phyloP scores from a whole-genome alignment of 2,888 invertebrate genomes.

The Philereme transversata region DNA sequence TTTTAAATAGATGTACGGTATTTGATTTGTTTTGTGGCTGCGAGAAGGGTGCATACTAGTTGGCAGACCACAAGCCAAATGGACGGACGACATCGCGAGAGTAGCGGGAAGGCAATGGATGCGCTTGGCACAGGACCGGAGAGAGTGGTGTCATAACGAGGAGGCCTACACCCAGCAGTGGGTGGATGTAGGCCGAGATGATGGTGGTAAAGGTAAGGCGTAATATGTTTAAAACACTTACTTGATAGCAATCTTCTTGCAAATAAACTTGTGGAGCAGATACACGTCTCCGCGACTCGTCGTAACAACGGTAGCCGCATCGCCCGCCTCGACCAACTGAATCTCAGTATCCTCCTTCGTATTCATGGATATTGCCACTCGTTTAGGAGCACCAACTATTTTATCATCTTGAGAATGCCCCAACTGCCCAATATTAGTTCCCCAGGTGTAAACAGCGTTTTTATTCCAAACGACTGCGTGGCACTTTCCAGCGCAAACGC shows the following conservation, averaged over 20 bases:
- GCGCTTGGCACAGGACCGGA: too few relatives aligned
- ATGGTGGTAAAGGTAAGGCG: too few relatives aligned
- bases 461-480: constrained; percentile 89
- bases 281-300: constrained; percentile 88
- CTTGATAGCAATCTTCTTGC: constrained; percentile 87
- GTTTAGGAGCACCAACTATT: constrained; percentile 73
- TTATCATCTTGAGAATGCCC: constrained; percentile 85
- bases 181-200: too few relatives aligned
- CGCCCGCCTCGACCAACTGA: constrained; percentile 84
- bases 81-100: too few relatives aligned
- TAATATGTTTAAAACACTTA: constrained; percentile 42
- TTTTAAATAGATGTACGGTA: too few relatives aligned
- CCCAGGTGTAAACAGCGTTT: constrained; percentile 89
- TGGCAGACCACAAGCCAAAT: too few relatives aligned
- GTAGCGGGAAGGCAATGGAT: too few relatives aligned
- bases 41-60: too few relatives aligned
- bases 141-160: too few relatives aligned
- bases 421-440: constrained; percentile 92
- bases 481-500: constrained; percentile 87
- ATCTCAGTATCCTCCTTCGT: constrained; percentile 76
- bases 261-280: constrained; percentile 87
- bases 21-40: too few relatives aligned
- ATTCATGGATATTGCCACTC: constrained; percentile 72
- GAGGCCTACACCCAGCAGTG: too few relatives aligned
- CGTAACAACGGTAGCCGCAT: constrained; percentile 87